Evolutionary conservation across 2,113 vertebrate species (phyloP), one percentile per base, ranked within the genome.

Genomic region (Ciconia boyciana): DNA sequence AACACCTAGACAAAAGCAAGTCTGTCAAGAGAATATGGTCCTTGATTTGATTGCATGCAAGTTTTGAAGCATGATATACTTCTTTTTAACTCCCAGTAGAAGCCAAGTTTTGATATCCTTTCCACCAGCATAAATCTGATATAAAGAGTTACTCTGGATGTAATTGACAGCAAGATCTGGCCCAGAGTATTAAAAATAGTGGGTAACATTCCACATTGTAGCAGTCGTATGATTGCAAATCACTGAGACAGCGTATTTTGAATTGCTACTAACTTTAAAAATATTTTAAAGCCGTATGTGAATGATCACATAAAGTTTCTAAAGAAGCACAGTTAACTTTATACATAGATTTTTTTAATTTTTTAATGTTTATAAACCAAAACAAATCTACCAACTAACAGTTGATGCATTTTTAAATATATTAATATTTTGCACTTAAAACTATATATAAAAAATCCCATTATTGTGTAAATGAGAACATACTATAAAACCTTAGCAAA

Each of bases 281-380:
- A 76, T 93, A 93, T 74, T 94, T 85, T 93, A 95, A 94, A 95
- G 89, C 80, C 97, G 13, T 76, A 68, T 94, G 89, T 79, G 96
- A 96, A 93, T 68, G 61, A 93, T 95, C 92, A 90, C 93, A 81
- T 76, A 55, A 95, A 94, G 92, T 97, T 97, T 98, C 95, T 97
- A 57, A 94, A 95, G 92, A 97, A 98, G 98, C 97, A 98, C 98
- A 98, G 93, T 97, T 97, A 96, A 80, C 97, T 98, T 98, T 98
- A 92, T 98, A 98, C 36, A 94, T 97, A 98, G 90, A 92, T 94
- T 94, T 97, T 97, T 93, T 72, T 57, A 90, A 83, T 92, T 97
- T 98, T 98, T 94, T 97, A 98, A 97, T 66, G 32, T 98, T 97
- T 97, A 95, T 97, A 98, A 94, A 94, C 77, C 92, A 91, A 95